phyloP scores from a whole-genome alignment of 2,113 vertebrate species.

The Anolis sagrei region DNA sequence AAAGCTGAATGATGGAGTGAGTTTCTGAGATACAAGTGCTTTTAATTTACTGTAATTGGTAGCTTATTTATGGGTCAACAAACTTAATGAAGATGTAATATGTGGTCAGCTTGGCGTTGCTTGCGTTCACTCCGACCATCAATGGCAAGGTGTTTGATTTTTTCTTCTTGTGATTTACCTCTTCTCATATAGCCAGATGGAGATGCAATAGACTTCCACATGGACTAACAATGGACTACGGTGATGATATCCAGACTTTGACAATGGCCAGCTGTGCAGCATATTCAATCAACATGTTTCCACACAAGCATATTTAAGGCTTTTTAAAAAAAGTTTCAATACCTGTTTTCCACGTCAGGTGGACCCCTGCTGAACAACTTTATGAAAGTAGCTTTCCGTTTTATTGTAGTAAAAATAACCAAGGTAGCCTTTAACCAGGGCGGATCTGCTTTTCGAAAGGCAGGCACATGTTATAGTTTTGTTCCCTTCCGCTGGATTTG shows the following conservation, averaged over 20 bases:
- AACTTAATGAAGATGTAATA: constrained; percentile 41
- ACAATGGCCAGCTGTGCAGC: neutral
- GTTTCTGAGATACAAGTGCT: constrained; percentile 41
- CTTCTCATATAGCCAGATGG: constrained; percentile 19
- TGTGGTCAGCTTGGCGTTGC: neutral
- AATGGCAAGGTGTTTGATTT: constrained; percentile 27
- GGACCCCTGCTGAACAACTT: constrained; percentile 7
- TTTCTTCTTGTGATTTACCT: constrained; percentile 37
- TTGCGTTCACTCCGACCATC: constrained; percentile 11
- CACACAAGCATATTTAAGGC: neutral
- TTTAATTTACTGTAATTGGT: constrained; percentile 52
- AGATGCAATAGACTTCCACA: constrained; percentile 21
- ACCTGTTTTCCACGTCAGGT: neutral
- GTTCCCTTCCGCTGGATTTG: neutral
- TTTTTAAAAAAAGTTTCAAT: constrained; percentile 28
- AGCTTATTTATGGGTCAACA: constrained; percentile 4
- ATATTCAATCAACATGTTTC: neutral
- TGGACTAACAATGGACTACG: neutral
- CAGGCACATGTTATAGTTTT: neutral
- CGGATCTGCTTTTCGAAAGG: neutral
- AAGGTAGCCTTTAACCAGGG: neutral
- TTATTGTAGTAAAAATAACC: neutral
- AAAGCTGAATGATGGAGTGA: constrained; percentile 36
- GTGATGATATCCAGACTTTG: neutral
- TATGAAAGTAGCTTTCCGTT: constrained; percentile 12